These are phyloP conservation scores for Rachycentron canadum DNA, from an alignment of 2,797 vertebrate genomes.

Conservation along the genomic window DNA sequence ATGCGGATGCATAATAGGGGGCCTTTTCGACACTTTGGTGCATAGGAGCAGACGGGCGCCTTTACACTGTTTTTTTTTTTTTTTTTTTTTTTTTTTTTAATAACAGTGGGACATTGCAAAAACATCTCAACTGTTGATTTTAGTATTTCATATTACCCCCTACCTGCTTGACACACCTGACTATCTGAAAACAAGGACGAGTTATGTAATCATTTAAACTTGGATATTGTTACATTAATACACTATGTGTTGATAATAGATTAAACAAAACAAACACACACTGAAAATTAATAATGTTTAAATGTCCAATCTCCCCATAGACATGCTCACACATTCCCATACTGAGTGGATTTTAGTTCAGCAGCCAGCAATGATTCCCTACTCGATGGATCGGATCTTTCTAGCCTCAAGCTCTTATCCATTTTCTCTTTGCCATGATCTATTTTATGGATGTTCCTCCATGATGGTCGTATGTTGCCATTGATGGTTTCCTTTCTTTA, in stretches of 20 bases:
- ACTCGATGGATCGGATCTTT: conserved; percentile 76
- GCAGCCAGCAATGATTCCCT: conserved; percentile 73
- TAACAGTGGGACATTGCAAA: background rate
- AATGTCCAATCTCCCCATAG: conserved; percentile 36
- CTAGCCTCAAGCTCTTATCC: conserved; percentile 79
- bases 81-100: too few species aligned
- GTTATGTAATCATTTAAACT: background rate
- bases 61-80: background rate
- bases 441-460: conserved; percentile 87
- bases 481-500: conserved; percentile 83
- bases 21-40: background rate
- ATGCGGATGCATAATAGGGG: background rate
- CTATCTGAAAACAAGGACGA: background rate
- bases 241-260: background rate
- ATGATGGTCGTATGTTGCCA: conserved; percentile 83
- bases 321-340: conserved; percentile 61
- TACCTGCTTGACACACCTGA: background rate
- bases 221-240: background rate
- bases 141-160: background rate
- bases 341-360: conserved; percentile 68
- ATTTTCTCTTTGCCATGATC: conserved; percentile 83
- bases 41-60: background rate
- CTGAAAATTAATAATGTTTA: conserved; percentile 17
- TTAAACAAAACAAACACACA: conserved; percentile 7
- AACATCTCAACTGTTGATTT: background rate